Conservation (phyloP, 2,888 invertebrate genomes). For the Sarcophaga carnaria region DNA sequence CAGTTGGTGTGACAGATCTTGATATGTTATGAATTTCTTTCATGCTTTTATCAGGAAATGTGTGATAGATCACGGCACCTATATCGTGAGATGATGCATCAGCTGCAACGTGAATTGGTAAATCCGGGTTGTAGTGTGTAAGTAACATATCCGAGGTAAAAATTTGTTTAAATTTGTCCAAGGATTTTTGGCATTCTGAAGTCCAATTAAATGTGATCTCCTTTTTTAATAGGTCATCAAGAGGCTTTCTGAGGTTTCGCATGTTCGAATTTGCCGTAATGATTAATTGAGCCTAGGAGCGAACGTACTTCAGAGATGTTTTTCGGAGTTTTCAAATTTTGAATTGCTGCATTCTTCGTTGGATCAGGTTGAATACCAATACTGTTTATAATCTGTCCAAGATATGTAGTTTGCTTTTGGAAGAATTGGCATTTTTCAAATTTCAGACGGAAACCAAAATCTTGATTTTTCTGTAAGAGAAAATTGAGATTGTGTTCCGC, state of each 20-base stretch:
- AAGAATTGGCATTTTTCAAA: conserved; percentile 58
- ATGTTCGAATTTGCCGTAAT: conserved; percentile 55
- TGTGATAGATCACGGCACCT: conserved; percentile 58
- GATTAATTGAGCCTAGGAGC: conserved; percentile 16
- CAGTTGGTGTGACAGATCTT: conserved; percentile 53
- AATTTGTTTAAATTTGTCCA: conserved; percentile 62
- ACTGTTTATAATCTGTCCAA: conserved; percentile 23
- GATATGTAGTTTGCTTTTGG: conserved; percentile 13
- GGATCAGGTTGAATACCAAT: conserved; percentile 28
- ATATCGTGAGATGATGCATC: conserved; percentile 56
- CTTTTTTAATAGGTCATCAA: conserved; percentile 18
- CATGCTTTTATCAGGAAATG: conserved; percentile 53
- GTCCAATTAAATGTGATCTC: conserved; percentile 43
- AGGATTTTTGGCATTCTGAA: conserved; percentile 32
- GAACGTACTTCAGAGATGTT: conserved; percentile 29
- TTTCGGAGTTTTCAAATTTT: conserved; percentile 12
- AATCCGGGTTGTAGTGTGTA: conserved; percentile 30
- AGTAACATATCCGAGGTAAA: conserved; percentile 28
- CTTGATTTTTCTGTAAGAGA: conserved; percentile 43
- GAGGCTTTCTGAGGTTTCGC: conserved; percentile 34
- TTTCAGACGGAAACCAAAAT: conserved; percentile 54
- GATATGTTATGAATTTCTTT: conserved; percentile 59
- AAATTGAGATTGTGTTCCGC: conserved; percentile 45
- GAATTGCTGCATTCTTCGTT: not conserved
- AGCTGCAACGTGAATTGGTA: conserved; percentile 53